A percentile compares a stretch with the other conserved stretches of the same genome.
These are phyloP conservation scores for Sarcophaga carnaria DNA, from an alignment of 2,888 invertebrate species.

Conservation along the genomic window DNA sequence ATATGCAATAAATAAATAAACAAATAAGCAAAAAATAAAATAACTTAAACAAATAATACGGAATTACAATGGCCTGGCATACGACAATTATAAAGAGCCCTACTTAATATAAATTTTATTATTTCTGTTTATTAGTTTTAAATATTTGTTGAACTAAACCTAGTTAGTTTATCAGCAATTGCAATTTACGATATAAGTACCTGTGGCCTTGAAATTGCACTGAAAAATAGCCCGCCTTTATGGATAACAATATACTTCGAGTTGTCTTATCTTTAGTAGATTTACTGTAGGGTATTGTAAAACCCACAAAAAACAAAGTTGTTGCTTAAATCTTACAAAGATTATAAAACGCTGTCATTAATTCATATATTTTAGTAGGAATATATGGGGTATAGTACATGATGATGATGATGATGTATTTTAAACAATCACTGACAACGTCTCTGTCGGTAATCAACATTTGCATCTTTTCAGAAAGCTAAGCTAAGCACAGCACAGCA, in stretches of 20 bases:
- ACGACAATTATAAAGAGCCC: neutral
- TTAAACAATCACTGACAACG: neutral
- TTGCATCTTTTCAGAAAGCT: conserved; percentile 23
- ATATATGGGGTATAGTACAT: neutral
- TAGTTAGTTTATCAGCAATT: no score
- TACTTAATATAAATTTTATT: neutral
- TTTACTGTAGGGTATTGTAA: conserved; percentile 28
- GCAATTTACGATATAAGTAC: no score
- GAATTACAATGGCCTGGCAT: neutral
- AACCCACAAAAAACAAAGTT: neutral
- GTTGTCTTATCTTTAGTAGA: neutral
- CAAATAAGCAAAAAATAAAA: conserved; percentile 11
- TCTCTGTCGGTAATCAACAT: conserved; percentile 40
- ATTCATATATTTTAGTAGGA: conserved; percentile 23
- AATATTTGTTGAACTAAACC: no score
- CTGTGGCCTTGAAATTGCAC: no score
- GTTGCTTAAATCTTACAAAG: conserved; percentile 40
- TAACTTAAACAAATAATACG: conserved; percentile 34
- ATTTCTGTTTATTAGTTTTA: no score
- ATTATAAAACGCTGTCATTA: conserved; percentile 40
- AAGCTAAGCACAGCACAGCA: conserved; percentile 13
- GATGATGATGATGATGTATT: neutral
- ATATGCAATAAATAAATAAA: conserved; percentile 43
- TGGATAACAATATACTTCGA: no score
- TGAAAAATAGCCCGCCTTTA: no score